phyloP scores from a whole-genome alignment of 1,140 invertebrate genomes.

The Metopolophium dirhodum region DNA sequence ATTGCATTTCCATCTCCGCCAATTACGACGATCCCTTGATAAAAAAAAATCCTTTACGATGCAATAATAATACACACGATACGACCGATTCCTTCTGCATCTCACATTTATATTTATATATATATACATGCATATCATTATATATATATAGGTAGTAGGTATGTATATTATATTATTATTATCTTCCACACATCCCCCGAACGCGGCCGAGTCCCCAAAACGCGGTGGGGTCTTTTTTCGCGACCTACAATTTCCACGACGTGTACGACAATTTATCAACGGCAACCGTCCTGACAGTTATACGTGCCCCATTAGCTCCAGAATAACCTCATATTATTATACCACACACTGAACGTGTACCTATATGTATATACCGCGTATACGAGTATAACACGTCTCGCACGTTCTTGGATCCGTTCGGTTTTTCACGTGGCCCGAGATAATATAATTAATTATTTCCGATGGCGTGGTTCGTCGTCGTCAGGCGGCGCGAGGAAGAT shows the following conservation, averaged over 20 bases:
- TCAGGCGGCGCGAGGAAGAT: not conserved
- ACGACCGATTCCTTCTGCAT: not conserved
- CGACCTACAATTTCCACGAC: not conserved
- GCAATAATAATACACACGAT: not conserved
- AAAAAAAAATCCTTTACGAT: not conserved
- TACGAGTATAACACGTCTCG: not conserved
- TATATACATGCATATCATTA: too few species aligned
- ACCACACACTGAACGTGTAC: not conserved
- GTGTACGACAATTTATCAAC: constrained; percentile 47
- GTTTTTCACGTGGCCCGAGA: not conserved
- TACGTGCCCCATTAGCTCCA: constrained; percentile 45
- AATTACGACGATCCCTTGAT: too few species aligned
- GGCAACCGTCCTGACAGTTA: constrained; percentile 21
- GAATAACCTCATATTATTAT: constrained; percentile 23
- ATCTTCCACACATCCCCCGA: not conserved
- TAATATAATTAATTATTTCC: constrained; percentile 27
- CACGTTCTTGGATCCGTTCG: not conserved
- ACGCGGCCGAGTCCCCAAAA: not conserved
- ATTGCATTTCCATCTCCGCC: not conserved
- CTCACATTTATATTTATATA: not conserved
- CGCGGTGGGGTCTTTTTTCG: not conserved
- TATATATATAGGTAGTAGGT: not conserved
- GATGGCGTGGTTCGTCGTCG: not conserved
- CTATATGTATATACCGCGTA: not conserved
- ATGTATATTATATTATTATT: constrained; percentile 9